A percentile compares a stretch with the other conserved stretches of the same genome.
Evolutionary conservation across 2,888 invertebrate genomes (phyloP).

Genomic region (Orthosia incerta): DNA sequence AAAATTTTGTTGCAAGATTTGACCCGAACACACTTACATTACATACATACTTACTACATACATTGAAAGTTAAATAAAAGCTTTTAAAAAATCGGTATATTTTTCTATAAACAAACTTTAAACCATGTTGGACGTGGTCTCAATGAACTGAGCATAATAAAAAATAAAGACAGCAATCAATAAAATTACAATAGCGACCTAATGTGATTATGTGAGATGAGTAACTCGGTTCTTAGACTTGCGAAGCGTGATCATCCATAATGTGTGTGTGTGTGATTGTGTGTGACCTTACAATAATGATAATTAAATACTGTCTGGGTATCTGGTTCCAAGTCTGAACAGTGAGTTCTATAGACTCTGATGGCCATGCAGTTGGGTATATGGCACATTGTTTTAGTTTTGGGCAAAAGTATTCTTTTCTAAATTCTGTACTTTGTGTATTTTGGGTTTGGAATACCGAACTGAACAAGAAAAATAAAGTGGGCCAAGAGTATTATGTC

Average conservation of each 20-base stretch:
- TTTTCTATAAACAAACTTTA: not conserved
- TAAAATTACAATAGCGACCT: conserved; percentile 46
- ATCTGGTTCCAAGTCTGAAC: conserved; percentile 9
- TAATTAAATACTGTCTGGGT: conserved; percentile 24
- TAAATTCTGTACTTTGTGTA: too few relatives aligned
- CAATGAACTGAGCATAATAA: conserved; percentile 9
- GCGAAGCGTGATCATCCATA: conserved; percentile 56
- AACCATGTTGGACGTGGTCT: not conserved
- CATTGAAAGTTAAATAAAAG: too few relatives aligned
- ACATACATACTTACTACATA: too few relatives aligned
- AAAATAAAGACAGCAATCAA: conserved; percentile 30
- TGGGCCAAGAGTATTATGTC: too few relatives aligned
- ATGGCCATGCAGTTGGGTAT: not conserved
- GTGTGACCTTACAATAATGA: conserved; percentile 36
- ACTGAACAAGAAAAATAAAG: too few relatives aligned
- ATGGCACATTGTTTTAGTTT: not conserved
- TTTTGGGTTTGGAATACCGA: too few relatives aligned
- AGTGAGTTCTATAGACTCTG: not conserved
- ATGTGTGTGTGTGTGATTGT: conserved; percentile 14
- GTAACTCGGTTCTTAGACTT: conserved; percentile 44
- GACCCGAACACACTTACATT: too few relatives aligned
- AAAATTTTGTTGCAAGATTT: too few relatives aligned
- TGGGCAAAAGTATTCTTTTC: not conserved
- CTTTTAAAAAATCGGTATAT: too few relatives aligned
- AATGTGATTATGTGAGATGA: conserved; percentile 34